Percentiles rank a stretch among this genome's conserved stretches.
phyloP scores from a whole-genome alignment of 2,797 vertebrate species.

The Peromyscus melanophrys region DNA sequence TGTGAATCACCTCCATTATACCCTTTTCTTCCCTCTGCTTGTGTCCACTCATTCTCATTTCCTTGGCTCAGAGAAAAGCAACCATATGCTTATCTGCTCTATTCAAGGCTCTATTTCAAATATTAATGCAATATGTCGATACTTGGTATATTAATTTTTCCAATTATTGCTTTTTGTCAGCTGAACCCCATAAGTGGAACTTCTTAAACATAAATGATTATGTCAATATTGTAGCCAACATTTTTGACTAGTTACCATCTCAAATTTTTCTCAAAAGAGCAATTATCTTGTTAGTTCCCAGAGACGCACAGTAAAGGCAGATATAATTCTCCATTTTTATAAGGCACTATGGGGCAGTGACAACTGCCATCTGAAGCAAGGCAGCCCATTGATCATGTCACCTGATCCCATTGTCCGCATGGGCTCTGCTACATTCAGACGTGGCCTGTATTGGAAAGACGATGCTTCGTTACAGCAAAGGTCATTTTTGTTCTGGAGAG shows the following conservation, averaged over 20 bases:
- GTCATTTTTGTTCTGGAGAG: not conserved
- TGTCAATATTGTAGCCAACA: not conserved
- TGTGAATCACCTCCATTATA: not conserved
- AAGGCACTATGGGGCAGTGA: not conserved
- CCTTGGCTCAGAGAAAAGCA: not conserved
- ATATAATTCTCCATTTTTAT: not conserved
- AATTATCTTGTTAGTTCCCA: constrained; percentile 4
- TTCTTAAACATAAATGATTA: not conserved
- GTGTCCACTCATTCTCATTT: not conserved
- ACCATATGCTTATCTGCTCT: not conserved
- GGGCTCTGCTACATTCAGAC: not conserved
- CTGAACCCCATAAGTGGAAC: not conserved
- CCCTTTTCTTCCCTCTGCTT: no score
- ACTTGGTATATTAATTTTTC: not conserved
- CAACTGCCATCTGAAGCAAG: not conserved
- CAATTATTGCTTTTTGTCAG: not conserved
- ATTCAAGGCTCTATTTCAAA: not conserved
- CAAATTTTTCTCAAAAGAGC: not conserved
- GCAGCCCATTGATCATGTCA: not conserved
- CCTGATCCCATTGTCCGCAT: not conserved
- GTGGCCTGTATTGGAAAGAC: not conserved
- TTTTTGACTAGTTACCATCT: not conserved
- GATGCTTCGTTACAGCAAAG: not conserved
- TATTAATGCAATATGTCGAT: not conserved
- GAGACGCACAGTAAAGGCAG: not conserved